A percentile compares a stretch with the other conserved stretches of the same genome.
phyloP scores from a whole-genome alignment of 2,888 invertebrate species.

The Macrostomum cliftonense region DNA sequence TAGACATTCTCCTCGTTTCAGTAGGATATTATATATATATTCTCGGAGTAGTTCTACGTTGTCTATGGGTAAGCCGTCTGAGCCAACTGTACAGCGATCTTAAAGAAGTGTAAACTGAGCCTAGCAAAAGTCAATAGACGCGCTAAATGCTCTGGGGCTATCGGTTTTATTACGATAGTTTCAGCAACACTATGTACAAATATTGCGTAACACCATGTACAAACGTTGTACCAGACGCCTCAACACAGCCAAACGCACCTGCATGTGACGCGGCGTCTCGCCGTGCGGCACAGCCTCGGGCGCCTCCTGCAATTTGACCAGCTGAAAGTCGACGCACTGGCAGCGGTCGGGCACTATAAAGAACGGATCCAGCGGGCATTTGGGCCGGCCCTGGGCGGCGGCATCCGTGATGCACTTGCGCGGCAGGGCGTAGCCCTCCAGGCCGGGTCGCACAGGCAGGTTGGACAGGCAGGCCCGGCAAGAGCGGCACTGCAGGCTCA shows the following conservation, averaged over 20 bases:
- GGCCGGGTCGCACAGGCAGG: conserved; percentile 70
- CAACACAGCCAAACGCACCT: conserved; percentile 52
- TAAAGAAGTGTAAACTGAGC: no score
- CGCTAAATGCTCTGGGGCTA: no score
- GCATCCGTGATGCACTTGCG: conserved; percentile 63
- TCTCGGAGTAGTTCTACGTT: no score
- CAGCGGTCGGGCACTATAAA: conserved; percentile 95
- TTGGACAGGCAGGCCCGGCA: conserved; percentile 75
- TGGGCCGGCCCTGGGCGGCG: conserved; percentile 49
- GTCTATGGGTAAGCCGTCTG: no score
- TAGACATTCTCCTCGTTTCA: no score
- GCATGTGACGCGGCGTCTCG: conserved; percentile 87
- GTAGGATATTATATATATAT: no score
- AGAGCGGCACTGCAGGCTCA: conserved; percentile 81
- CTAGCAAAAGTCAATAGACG: no score
- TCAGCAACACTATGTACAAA: background rate
- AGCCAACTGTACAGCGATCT: no score
- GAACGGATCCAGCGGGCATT: conserved; percentile 89
- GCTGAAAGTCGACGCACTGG: conserved; percentile 88
- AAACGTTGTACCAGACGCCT: no score
- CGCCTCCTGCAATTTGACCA: conserved; percentile 82
- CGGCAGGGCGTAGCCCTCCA: conserved; percentile 85
- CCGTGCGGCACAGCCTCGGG: conserved; percentile 86
- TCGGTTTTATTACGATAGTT: no score
- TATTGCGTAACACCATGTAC: no score